Conservation (phyloP, 1,140 invertebrate species). For the Palaemon carinicauda region DNA sequence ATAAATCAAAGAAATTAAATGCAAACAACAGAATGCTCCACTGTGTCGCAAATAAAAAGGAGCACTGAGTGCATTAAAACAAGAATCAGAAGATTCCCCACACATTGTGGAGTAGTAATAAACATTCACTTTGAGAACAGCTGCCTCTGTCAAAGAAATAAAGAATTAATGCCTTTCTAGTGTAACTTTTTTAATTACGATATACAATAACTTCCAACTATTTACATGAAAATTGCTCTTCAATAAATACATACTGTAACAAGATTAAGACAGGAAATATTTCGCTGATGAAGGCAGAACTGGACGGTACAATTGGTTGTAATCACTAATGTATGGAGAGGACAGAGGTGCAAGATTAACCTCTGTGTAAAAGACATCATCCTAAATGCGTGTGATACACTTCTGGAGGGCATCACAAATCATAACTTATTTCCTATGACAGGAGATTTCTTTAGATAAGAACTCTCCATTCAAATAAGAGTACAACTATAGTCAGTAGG, state of each 20-base stretch:
- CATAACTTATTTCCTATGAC: constrained; percentile 29
- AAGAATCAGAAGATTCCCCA: constrained; percentile 22
- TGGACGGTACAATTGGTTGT: constrained; percentile 49
- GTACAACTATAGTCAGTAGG: constrained; percentile 45
- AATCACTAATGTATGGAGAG: constrained; percentile 47
- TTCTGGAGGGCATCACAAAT: constrained; percentile 31
- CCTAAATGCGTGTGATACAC: constrained; percentile 22
- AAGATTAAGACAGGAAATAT: constrained; percentile 46
- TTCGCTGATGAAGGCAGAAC: constrained; percentile 46
- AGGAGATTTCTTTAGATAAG: constrained; percentile 13
- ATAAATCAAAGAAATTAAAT: constrained; percentile 40
- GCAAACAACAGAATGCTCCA: constrained; percentile 56
- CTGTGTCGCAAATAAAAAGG: constrained; percentile 47
- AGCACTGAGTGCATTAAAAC: constrained; percentile 55
- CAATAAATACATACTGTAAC: constrained; percentile 51
- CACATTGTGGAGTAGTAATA: not conserved
- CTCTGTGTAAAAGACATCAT: constrained; percentile 6
- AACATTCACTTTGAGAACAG: constrained; percentile 28
- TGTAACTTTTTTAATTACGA: too few species aligned
- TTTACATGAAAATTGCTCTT: constrained; percentile 37
- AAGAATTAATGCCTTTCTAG: constrained; percentile 50
- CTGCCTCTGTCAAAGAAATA: constrained; percentile 44
- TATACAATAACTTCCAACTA: constrained; percentile 43
- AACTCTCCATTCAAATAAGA: constrained; percentile 26
- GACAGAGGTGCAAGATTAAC: constrained; percentile 29